phyloP scores from a whole-genome alignment of 2,797 vertebrate species.

The Phrynocephalus forsythii region DNA sequence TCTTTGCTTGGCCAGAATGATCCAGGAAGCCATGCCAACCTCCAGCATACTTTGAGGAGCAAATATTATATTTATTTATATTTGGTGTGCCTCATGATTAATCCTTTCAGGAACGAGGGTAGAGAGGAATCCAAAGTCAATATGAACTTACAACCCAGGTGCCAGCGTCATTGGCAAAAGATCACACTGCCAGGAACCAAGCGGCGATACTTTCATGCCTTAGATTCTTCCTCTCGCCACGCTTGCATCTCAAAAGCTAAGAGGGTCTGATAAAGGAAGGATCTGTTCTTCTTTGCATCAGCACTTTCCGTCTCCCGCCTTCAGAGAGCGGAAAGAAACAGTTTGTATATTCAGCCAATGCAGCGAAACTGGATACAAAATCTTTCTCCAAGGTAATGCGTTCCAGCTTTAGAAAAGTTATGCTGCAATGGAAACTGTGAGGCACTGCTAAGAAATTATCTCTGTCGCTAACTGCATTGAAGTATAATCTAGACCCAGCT shows the following conservation, averaged over 20 bases:
- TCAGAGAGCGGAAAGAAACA: not conserved
- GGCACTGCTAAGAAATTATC: not conserved
- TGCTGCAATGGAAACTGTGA: rapidly evolving
- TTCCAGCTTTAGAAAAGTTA: not conserved
- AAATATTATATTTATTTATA: not conserved
- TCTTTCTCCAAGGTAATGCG: conserved; percentile 1
- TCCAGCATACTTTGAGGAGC: conserved; percentile 40
- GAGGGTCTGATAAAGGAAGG: conserved; percentile 5
- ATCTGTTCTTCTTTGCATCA: conserved; percentile 10
- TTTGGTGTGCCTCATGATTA: conserved; percentile 57
- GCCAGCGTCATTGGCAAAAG: conserved; percentile 48
- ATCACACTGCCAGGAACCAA: conserved; percentile 51
- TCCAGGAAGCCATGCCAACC: conserved; percentile 42
- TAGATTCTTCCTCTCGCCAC: conserved; percentile 63
- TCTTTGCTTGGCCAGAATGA: conserved; percentile 40
- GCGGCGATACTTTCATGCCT: conserved; percentile 46
- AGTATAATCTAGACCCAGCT: not conserved
- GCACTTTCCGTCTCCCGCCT: not conserved
- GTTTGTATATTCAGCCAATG: not conserved
- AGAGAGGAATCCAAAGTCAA: conserved; percentile 66
- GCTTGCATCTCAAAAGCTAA: conserved; percentile 52
- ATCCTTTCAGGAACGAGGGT: conserved; percentile 54
- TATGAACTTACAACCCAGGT: conserved; percentile 48
- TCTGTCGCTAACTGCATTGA: not conserved
- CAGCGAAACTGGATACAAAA: not conserved